phyloP scores from a whole-genome alignment of 1,140 invertebrate genomes.

The Procambarus virginalis region DNA sequence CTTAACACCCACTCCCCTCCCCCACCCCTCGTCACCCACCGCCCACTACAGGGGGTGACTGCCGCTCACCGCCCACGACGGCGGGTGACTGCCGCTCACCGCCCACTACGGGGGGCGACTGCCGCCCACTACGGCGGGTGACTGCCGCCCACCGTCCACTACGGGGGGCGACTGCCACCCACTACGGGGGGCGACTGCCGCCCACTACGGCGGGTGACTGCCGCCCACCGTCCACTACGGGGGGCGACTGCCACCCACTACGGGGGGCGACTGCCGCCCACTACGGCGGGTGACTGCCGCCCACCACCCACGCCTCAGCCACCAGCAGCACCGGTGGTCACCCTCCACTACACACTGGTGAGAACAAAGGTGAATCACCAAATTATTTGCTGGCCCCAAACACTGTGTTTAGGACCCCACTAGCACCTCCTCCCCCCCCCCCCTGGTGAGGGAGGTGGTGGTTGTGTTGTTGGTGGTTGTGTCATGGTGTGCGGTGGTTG shows the following conservation, averaged over 20 bases:
- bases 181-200: background rate
- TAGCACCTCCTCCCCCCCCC: background rate
- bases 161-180: background rate
- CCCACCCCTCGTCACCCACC: background rate
- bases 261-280: background rate
- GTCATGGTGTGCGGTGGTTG: too few species aligned
- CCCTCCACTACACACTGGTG: constrained; percentile 1
- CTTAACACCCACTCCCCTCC: too few species aligned
- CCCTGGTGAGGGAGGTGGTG: background rate
- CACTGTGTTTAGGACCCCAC: background rate
- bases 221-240: background rate
- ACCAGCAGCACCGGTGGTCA: background rate
- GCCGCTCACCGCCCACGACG: background rate
- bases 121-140: background rate
- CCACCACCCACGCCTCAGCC: background rate
- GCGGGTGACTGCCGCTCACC: background rate
- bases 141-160: background rate
- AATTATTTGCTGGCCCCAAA: background rate
- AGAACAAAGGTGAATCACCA: constrained; percentile 6
- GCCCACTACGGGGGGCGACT: background rate
- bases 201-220: background rate
- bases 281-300: background rate
- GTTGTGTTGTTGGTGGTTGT: background rate
- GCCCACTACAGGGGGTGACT: background rate
- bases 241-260: background rate